Evolutionary conservation across 2,113 vertebrate species (phyloP).

Genomic region (Otis tarda): DNA sequence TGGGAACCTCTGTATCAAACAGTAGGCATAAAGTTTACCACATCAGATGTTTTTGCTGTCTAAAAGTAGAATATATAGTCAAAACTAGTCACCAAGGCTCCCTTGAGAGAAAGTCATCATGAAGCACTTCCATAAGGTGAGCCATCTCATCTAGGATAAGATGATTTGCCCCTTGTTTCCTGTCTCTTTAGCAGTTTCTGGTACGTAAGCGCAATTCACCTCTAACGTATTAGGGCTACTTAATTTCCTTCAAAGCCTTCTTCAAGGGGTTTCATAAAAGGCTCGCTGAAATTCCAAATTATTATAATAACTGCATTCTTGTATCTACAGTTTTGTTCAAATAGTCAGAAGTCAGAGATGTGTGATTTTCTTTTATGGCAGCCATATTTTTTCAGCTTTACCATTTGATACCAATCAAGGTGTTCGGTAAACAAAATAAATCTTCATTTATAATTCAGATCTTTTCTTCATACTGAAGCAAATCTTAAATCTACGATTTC

Average conservation of each 20-base stretch:
- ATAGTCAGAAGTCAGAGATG: not conserved
- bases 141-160: not conserved
- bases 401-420: not conserved
- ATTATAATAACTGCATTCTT: not conserved
- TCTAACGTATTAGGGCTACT: not conserved
- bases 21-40: not conserved
- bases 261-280: slow-evolving; percentile 11
- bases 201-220: not conserved
- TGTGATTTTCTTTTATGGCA: not conserved
- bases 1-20: not conserved
- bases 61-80: not conserved
- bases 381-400: not conserved
- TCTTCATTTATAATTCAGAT: not conserved
- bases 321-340: not conserved
- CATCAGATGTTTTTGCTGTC: not conserved
- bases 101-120: not conserved
- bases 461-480: not conserved
- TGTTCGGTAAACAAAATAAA: slow-evolving; percentile 32
- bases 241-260: slow-evolving; percentile 31
- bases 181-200: not conserved
- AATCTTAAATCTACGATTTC: slow-evolving; percentile 3
- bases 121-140: not conserved
- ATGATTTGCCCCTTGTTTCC: not conserved
- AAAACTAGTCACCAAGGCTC: not conserved
- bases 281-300: slow-evolving; percentile 26